Evolutionary conservation across 2,888 invertebrate species (phyloP), one percentile per base, ranked within the genome.

Genomic region (Poecilobothrus nobilitatus): DNA sequence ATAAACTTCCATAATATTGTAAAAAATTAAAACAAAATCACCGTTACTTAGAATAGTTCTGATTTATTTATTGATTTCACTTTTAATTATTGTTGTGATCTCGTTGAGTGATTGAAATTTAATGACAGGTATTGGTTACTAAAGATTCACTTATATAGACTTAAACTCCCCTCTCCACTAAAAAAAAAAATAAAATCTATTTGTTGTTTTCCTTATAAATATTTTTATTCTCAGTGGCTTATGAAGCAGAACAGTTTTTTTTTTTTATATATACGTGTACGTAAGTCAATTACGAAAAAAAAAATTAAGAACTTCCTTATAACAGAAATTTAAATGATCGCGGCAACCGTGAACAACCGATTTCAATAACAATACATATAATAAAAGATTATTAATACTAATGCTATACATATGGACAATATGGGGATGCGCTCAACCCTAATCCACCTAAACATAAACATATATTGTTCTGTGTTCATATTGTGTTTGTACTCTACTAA

Each of bases 1-100:
- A 83, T 94, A 94, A 82, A 92, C 92, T 80, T 87, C 84, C 77
- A 91, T 82, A 86, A 84, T 73, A n/a, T 70, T 67, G 21, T 65
- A 21, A 63, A 67, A 62, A 63, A 22, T 63, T 41, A 8, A 37
- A 63, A 20, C 15, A 63, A 27, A 27, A 27, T 27, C 5, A 4
- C 27, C 27, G 27, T 27, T 27, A 27, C 5, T 27, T 27, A 27
- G 27, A 27, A 27, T 27, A 4, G 27, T 27, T 27, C 27, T 27
- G 27, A 27, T 27, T 27, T 22, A 72, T 77, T 77, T 78, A 34
- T 68, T 67, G 44, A 21, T 37, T 61, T n/a, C 20, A 4, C 27
- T 66, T 41, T 62, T 65, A 20, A n/a, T 66, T 27, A 15, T 65
- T 68, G 63, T 71, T 67, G 65, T 68, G 68, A 68, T 75, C 79